A percentile compares a stretch with the other conserved stretches of the same genome.
phyloP scores from a whole-genome alignment of 1,140 invertebrate species.

The Sitophilus oryzae region DNA sequence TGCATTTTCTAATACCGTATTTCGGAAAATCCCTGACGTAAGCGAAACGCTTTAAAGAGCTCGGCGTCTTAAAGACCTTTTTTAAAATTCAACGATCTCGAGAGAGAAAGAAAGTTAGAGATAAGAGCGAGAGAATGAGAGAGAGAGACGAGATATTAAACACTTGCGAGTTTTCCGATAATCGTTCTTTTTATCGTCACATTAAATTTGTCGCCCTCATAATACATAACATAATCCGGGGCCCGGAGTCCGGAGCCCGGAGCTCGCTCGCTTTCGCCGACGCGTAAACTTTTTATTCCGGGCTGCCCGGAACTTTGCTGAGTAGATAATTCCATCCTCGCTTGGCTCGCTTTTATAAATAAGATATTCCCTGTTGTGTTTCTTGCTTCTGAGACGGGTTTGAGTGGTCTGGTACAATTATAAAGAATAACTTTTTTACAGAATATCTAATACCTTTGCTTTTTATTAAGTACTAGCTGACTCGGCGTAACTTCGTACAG shows the following conservation, averaged over 20 bases:
- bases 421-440: no score
- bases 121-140: neutral
- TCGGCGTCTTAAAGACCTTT: neutral
- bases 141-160: neutral
- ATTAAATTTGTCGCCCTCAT: conserved; percentile 18
- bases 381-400: no score
- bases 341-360: conserved; percentile 16
- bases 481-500: no score
- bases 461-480: no score
- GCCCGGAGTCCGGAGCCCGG: neutral
- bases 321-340: conserved; percentile 18
- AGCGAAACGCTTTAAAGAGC: neutral
- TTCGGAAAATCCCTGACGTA: neutral
- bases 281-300: conserved; percentile 18
- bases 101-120: neutral
- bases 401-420: no score
- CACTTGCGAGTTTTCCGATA: conserved; percentile 10
- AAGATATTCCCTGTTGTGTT: conserved; percentile 18
- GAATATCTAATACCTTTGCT: no score
- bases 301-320: conserved; percentile 14
- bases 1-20: neutral
- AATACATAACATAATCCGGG: conserved; percentile 19
- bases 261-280: no score
- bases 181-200: conserved; percentile 16
- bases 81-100: neutral